These are phyloP conservation scores for Euura lappo DNA, from an alignment of 1,140 invertebrate species.

Conservation along the genomic window DNA sequence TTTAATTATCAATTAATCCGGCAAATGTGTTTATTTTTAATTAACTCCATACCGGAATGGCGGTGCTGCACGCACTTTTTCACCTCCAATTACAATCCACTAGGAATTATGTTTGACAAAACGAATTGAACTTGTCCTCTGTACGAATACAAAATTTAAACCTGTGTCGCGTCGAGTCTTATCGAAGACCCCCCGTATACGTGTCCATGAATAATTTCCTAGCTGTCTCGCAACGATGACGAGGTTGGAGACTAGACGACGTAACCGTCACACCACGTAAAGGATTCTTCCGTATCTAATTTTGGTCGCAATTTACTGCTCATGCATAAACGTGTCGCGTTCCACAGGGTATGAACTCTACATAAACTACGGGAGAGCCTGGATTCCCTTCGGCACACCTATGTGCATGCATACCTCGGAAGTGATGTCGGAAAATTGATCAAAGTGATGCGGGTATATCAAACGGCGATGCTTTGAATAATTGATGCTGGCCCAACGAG, in stretches of 20 bases:
- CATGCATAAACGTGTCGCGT: not conserved
- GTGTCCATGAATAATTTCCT: no score
- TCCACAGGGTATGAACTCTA: no score
- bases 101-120: no score
- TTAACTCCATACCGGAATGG: conserved; percentile 7
- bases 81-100: not conserved
- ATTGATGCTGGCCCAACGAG: not conserved
- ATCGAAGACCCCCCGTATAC: no score
- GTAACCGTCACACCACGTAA: no score
- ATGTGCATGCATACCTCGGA: not conserved
- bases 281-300: not conserved
- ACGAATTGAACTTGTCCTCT: no score
- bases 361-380: no score
- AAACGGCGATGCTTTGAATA: not conserved
- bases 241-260: no score
- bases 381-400: not conserved
- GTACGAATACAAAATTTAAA: no score
- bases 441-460: not conserved
- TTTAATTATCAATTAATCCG: conserved; percentile 19
- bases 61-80: not conserved
- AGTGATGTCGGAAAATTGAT: not conserved
- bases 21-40: conserved; percentile 20
- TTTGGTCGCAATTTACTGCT: not conserved
- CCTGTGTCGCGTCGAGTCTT: no score
- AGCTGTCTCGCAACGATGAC: no score